Percentiles rank a stretch among this genome's conserved stretches.
Evolutionary conservation across 2,797 vertebrate genomes (phyloP).

Genomic region (Muscicapa comitata): DNA sequence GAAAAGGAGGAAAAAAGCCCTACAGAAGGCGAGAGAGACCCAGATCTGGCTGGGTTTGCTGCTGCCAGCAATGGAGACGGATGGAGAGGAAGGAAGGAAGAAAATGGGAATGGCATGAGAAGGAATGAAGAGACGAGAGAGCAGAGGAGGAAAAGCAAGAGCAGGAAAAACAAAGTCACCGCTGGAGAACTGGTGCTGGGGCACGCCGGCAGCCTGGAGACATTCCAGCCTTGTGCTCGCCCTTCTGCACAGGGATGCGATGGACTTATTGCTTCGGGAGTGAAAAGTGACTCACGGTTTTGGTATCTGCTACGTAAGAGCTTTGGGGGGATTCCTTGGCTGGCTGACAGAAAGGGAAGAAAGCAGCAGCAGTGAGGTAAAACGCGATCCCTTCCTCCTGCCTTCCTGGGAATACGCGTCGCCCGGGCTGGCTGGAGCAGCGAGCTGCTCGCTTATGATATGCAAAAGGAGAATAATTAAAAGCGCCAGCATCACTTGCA

Average conservation of each 20-base stretch:
- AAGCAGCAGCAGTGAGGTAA: constrained; percentile 73
- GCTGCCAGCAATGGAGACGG: constrained; percentile 71
- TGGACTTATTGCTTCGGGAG: constrained; percentile 61
- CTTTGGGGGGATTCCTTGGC: constrained; percentile 80
- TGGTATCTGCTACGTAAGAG: constrained; percentile 78
- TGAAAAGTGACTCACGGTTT: constrained; percentile 71
- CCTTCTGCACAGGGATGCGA: background rate
- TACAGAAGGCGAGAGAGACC: constrained; percentile 67
- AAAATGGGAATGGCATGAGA: constrained; percentile 77
- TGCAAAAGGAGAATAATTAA: constrained; percentile 76
- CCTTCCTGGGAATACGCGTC: constrained; percentile 69
- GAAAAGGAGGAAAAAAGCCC: background rate
- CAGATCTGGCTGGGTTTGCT: constrained; percentile 67
- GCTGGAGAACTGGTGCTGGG: constrained; percentile 53
- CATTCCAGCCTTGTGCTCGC: constrained; percentile 42
- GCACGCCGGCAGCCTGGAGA: constrained; percentile 62
- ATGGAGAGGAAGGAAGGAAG: constrained; percentile 60
- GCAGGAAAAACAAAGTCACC: constrained; percentile 72
- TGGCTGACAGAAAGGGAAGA: constrained; percentile 76
- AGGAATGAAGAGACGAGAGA: constrained; percentile 58
- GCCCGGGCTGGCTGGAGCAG: constrained; percentile 66
- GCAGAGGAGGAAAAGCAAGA: constrained; percentile 72
- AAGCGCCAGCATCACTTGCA: constrained; percentile 76
- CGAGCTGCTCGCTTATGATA: constrained; percentile 73
- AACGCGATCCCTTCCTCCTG: constrained; percentile 68